Base-by-base conservation (phyloP, 1,140 invertebrate species). In the Chelonus insularis region DNA sequence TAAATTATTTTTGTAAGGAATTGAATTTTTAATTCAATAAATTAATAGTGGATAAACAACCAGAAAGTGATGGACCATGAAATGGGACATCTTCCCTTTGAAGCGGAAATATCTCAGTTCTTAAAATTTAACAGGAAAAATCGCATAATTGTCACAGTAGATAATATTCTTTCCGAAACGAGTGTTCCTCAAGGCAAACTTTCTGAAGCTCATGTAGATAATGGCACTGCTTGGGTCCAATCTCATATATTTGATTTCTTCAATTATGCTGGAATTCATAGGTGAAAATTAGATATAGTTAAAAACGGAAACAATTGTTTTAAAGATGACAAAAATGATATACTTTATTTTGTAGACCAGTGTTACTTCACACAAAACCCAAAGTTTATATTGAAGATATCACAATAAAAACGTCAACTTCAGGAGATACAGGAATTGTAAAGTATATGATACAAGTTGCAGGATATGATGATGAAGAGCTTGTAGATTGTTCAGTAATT, bases 231-330 rank as follows among this genome's bases (percentile, higher is more conserved):
- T 55, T 88, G 90, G 66, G 80, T 88, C 37, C 92, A 96, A 73
- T 85, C 86, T 20, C 92, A 95, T 59, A 89, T 89, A 14, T 98
- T 98, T 79, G 97, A 99, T 75, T 99, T 98, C 78, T 98, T 97
- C 82, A 98, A 99, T 77, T 99, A 98, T 80, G 96, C 96, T 8
- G 97, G 97, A 2, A 97, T 99, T 54, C 93, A 98, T 76, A 86
- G 96, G 78, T 78, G 62, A 29, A 29, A 29, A 29, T 4, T 29
- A 29, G 25, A 29, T 4, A 29, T 4, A 4, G 25, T 7, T n/a
- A n/a, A n/a, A n/a, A n/a, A 29, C 7, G 7, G 25, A 29, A 29
- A 4, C 7, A 29, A 29, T 29, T 7, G 7, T 29, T 7, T 29
- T 29, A 29, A 29, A 29, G 25, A 4, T 7, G 25, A 29, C 7